These are phyloP conservation scores for Barnardius zonarius DNA, from an alignment of 2,113 vertebrate genomes.

Conservation along the genomic window DNA sequence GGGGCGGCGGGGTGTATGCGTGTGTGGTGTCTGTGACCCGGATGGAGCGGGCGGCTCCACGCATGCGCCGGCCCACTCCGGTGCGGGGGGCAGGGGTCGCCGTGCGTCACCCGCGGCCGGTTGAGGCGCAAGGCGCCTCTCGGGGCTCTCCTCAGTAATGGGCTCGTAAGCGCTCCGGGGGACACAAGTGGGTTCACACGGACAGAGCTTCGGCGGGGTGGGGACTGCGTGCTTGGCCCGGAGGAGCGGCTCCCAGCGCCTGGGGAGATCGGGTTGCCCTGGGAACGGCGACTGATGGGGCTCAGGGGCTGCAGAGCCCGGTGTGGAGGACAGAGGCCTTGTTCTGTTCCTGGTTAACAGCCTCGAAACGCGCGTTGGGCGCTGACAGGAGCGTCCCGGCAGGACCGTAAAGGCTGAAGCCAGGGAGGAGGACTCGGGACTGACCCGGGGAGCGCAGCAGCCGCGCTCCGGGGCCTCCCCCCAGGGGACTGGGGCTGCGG, in stretches of 20 bases:
- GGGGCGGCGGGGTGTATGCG: neutral
- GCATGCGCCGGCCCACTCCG: neutral
- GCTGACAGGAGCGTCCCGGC: neutral
- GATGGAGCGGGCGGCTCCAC: neutral
- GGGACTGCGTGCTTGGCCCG: neutral
- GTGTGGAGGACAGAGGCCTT: neutral
- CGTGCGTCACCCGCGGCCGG: too few relatives aligned
- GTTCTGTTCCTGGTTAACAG: neutral
- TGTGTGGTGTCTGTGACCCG: neutral
- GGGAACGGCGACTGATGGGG: neutral
- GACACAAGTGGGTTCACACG: accelerated
- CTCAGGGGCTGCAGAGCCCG: neutral
- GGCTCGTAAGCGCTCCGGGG: neutral
- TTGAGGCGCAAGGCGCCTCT: too few relatives aligned
- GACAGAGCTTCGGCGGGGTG: too few relatives aligned
- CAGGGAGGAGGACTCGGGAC: accelerated
- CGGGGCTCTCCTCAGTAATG: neutral
- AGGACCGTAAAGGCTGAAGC: neutral
- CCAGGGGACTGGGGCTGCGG: accelerated
- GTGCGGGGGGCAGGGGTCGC: accelerated
- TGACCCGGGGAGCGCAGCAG: accelerated
- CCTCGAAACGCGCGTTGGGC: accelerated
- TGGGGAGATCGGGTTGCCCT: neutral
- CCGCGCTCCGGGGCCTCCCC: accelerated
- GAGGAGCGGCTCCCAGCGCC: neutral